These are phyloP conservation scores for Ifrita kowaldi DNA, from an alignment of 2,113 vertebrate species.

Conservation along the genomic window DNA sequence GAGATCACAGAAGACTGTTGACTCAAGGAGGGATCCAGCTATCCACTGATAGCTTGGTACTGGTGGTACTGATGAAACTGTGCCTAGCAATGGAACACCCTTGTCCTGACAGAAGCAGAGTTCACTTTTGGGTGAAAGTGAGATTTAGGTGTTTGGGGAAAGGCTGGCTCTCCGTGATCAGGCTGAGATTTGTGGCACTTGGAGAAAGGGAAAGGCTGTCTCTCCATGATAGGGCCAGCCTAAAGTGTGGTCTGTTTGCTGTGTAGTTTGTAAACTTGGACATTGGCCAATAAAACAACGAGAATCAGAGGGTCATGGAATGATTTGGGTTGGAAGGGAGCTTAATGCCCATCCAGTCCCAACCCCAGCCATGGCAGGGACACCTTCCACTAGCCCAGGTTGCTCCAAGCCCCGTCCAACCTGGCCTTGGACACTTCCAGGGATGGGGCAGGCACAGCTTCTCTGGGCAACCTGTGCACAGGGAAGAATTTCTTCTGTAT, in stretches of 20 bases:
- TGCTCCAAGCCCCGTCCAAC: fast-evolving
- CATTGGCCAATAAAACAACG: neutral
- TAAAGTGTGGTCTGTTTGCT: neutral
- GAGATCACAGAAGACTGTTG: neutral
- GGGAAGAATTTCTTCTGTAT: neutral
- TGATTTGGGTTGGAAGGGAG: neutral
- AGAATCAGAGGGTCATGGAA: neutral
- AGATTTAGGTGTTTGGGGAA: neutral
- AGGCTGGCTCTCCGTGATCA: neutral
- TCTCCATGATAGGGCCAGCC: neutral
- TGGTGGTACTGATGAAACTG: neutral
- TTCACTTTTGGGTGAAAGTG: neutral
- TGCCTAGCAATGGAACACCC: neutral
- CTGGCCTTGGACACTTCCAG: neutral
- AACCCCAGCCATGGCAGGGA: neutral
- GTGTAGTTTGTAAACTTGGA: neutral
- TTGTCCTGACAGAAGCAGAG: neutral
- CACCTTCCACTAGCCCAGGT: neutral
- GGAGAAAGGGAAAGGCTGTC: neutral
- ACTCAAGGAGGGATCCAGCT: neutral
- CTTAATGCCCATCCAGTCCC: neutral
- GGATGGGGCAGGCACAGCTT: neutral
- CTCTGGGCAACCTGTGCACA: neutral
- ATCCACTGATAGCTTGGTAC: neutral
- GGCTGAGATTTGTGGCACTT: neutral